These are phyloP conservation scores for Callipepla squamata DNA, from an alignment of 2,113 vertebrate genomes.

Conservation along the genomic window DNA sequence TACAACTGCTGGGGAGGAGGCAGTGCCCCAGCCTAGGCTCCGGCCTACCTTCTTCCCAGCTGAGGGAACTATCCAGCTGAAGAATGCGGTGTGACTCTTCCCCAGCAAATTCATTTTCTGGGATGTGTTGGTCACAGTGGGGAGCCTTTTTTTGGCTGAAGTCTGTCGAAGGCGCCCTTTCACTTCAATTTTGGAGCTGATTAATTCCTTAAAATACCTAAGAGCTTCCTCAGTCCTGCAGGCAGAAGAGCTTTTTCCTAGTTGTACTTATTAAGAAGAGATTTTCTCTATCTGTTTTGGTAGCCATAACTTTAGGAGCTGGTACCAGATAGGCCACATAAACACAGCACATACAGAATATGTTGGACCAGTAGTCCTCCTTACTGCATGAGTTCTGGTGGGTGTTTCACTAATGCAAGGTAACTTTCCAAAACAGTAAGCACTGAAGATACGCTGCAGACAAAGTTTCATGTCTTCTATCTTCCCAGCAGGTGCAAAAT, in stretches of 20 bases:
- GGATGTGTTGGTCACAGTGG: fast-evolving
- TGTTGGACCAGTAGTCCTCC: not conserved
- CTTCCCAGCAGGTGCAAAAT: not conserved
- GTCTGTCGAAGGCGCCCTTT: not conserved
- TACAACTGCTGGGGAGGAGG: not conserved
- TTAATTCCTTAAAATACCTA: not conserved
- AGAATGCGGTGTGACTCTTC: not conserved
- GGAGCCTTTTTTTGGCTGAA: not conserved
- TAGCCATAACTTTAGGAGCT: not conserved
- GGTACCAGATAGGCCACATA: not conserved
- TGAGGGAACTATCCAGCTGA: not conserved
- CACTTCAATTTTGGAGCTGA: not conserved
- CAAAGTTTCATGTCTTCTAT: not conserved
- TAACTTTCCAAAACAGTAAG: not conserved
- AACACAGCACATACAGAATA: fast-evolving
- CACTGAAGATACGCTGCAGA: not conserved
- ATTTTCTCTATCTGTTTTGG: not conserved
- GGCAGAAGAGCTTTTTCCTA: not conserved
- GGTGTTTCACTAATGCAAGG: not conserved
- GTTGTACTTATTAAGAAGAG: not conserved
- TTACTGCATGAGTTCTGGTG: not conserved
- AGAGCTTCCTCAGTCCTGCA: not conserved
- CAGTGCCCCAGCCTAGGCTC: not conserved
- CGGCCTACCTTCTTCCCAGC: not conserved
- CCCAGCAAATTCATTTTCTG: not conserved